Evolutionary conservation across 2,113 vertebrate species (phyloP).

Genomic region (Scomber japonicus): DNA sequence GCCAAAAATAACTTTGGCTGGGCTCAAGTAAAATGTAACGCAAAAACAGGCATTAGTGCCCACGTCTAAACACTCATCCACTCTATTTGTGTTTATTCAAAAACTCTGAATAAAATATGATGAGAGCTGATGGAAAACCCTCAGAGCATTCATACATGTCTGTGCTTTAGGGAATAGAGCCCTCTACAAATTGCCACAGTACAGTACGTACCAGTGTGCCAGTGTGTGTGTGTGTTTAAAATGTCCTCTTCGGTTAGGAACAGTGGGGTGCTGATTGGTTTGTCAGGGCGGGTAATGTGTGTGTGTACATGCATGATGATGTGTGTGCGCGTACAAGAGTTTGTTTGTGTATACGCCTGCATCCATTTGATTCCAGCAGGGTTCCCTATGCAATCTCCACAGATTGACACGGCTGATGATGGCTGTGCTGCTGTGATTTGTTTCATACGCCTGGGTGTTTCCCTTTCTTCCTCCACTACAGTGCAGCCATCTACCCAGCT

Average conservation of each 20-base stretch:
- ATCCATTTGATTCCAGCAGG: constrained; percentile 68
- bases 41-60: constrained; percentile 65
- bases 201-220: constrained; percentile 26
- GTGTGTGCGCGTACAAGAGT: constrained; percentile 20
- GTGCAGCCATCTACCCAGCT: constrained; percentile 38
- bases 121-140: constrained; percentile 67
- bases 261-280: constrained; percentile 69
- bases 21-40: constrained; percentile 63
- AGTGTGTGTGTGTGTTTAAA: constrained; percentile 21
- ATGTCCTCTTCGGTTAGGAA: constrained; percentile 45
- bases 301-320: background rate
- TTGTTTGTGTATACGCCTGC: constrained; percentile 52
- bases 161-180: constrained; percentile 42
- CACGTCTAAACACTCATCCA: constrained; percentile 62
- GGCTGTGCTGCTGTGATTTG: constrained; percentile 66
- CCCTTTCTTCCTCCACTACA: constrained; percentile 47
- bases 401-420: constrained; percentile 67
- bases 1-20: constrained; percentile 73
- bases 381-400: constrained; percentile 65
- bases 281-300: constrained; percentile 26
- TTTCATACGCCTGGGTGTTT: constrained; percentile 70
- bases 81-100: constrained; percentile 73
- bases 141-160: constrained; percentile 59
- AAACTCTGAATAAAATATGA: constrained; percentile 81
- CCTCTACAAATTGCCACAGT: constrained; percentile 20